Evolutionary conservation across 2,888 invertebrate genomes (phyloP), one percentile per base, ranked within the genome.

Genomic region (Augochlorella aurata): DNA sequence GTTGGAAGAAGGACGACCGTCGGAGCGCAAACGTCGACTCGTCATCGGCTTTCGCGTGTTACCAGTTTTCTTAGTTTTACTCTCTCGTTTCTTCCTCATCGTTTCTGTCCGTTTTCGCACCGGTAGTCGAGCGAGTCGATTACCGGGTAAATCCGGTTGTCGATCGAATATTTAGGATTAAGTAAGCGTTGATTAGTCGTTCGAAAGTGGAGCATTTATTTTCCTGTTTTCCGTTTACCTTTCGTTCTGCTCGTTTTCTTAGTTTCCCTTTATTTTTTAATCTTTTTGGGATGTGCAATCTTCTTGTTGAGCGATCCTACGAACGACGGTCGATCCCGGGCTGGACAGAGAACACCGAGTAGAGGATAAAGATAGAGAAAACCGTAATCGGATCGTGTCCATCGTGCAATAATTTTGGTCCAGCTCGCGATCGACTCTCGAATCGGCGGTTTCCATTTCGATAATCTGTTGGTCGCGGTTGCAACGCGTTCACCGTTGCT

Each of bases 281-380:
- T 84, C 84, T 87, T 74, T 70, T 86, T 90, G 91, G 92, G 88
- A 89, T 90, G 92, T 92, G 92, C 92, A 92, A 92, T 92, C 89
- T 79, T 92, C 89, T 79, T 50, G 49, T 61, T 58, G 66, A 44
- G 67, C 71, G 18, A 66, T 69, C 74, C 52, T 24, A 47, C 79
- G 76, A 77, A 29, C 65, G 68, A 65, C 77, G 18, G 52, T 14
- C 67, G 70, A 21, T 29, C 21, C 45, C 49, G 14, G 45, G 18
- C 47, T 29, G 52, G 54, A 65, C 16, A 82, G 29, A 70, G 21
- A 45, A 65, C 18, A 4, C 1, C 9, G 65, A 38, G 66, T n/a
- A 29, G n/a, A 54, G 21, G n/a, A n/a, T n/a, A n/a, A n/a, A n/a
- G n/a, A n/a, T n/a, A 8, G 18, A 18, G 38, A 38, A 29, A 63